A percentile compares a stretch with the other conserved stretches of the same genome.
Evolutionary conservation across 2,797 vertebrate species (phyloP).

Genomic region (Lagocephalus sceleratus): DNA sequence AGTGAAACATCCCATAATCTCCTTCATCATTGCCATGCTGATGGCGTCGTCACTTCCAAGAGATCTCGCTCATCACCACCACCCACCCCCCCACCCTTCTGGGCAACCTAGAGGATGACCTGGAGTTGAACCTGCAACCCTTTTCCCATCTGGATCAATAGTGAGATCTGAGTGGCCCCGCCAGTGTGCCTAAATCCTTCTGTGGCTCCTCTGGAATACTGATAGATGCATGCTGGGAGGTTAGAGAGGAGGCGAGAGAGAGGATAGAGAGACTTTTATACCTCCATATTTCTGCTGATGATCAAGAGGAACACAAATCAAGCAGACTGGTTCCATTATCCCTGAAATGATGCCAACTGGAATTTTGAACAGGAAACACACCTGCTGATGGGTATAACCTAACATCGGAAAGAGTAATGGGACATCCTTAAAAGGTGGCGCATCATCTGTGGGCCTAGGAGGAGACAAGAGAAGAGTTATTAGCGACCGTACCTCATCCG

Average conservation of each 20-base stretch:
- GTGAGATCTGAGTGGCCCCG: constrained; percentile 64
- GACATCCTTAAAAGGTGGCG: no score
- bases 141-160: constrained; percentile 68
- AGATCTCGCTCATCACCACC: constrained; percentile 49
- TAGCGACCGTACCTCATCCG: no score
- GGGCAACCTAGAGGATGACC: constrained; percentile 67
- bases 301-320: constrained; percentile 4
- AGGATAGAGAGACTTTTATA: constrained; percentile 22
- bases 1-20: constrained; percentile 67
- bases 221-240: constrained; percentile 43
- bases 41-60: constrained; percentile 63
- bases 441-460: no score
- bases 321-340: constrained; percentile 9
- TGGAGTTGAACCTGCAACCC: constrained; percentile 67
- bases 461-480: no score
- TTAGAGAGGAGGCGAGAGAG: constrained; percentile 8
- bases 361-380: no score
- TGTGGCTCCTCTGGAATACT: constrained; percentile 54
- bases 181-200: constrained; percentile 65
- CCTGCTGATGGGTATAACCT: no score
- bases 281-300: no score
- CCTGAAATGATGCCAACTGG: no score
- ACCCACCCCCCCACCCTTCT: constrained; percentile 58
- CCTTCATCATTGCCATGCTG: constrained; percentile 65
- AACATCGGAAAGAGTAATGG: no score